Evolutionary conservation across 2,113 vertebrate species (phyloP).

Genomic region (Plestiodon gilberti): DNA sequence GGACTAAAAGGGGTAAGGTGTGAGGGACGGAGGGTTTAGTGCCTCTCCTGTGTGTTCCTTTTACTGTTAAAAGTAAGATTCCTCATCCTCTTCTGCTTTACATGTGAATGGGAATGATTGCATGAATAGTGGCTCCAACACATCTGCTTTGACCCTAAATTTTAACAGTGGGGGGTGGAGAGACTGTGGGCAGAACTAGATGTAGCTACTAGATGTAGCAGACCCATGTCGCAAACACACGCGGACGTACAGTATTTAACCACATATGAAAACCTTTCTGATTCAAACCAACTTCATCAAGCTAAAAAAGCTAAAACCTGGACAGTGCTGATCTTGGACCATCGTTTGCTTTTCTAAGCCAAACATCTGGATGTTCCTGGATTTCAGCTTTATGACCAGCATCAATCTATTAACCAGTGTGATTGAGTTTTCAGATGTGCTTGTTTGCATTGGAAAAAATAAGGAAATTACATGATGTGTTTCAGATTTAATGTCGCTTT

Average conservation of each 20-base stretch:
- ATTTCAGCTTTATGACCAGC: conserved; percentile 57
- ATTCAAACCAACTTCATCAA: conserved; percentile 44
- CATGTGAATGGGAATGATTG: not conserved
- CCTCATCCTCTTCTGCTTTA: not conserved
- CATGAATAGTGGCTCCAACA: not conserved
- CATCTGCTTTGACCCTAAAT: conserved; percentile 19
- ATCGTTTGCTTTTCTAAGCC: conserved; percentile 45
- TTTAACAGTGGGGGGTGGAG: not conserved
- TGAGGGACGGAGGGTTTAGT: not conserved
- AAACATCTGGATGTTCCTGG: conserved; percentile 71
- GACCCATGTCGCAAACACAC: not conserved
- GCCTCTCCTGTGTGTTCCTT: not conserved
- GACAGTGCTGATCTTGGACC: conserved; percentile 55
- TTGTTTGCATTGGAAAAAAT: conserved; percentile 59
- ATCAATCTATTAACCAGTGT: conserved; percentile 60
- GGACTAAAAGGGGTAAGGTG: not conserved
- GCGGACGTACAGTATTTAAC: conserved; percentile 9
- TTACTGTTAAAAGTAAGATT: not conserved
- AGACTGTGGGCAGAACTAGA: not conserved
- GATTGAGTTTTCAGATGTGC: conserved; percentile 58
- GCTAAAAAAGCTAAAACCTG: conserved; percentile 45
- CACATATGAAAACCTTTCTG: conserved; percentile 25
- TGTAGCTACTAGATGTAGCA: not conserved
- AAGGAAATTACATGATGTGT: not conserved
- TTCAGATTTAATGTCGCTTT: conserved; percentile 36